Base-by-base conservation (phyloP, 2,797 vertebrate genomes). In the Molossus molossus region DNA sequence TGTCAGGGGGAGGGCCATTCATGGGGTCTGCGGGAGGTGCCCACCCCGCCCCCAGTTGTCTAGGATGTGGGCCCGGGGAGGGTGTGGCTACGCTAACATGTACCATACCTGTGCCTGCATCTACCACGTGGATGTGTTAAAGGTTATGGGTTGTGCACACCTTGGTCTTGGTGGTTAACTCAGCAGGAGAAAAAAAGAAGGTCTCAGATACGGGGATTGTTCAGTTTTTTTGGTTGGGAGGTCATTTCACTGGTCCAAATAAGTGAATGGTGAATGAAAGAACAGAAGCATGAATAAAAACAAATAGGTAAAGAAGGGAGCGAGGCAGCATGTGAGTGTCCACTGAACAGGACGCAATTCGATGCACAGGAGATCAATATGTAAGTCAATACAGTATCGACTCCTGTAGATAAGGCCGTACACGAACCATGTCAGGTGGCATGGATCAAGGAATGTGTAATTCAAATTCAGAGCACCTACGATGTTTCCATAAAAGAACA, bases 1-100 rank as follows among this genome's bases (percentile, higher is more conserved):
- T 96, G 94, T 96, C 94, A 91, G 55, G 91, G 92, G 96, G 97
- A 80, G 77, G 77, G 90, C 92, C 93, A 84, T 76, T 95, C 73
- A 67, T 1, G 0, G 58, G 77, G 77, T 79, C 45, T 7, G 48
- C 75, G 84, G 50, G 69, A 48, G 50, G 76, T 0, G 4, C 23
- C 86, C 65, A 15, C 65, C 80, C 23, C 48, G 25, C 5, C 72
- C 64, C 20, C 11, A 0, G 23, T 20, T 33, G 72, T 85, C 45
- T 69, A 29, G 82, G 86, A 6, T 2, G 9, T 9, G 55, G 76
- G 53, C 50, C 82, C 84, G 0, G 12, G 85, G 76, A n/a, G 62
- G 29, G 25, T 18, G 73, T 37, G n/a, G 58, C 29, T 8, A 20
- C 58, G 33, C 76, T 29, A 5, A 37, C 53, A 2, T 17, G 9